Evolutionary conservation across 2,797 vertebrate species (phyloP).

Genomic region (Sebastes aleutianus): DNA sequence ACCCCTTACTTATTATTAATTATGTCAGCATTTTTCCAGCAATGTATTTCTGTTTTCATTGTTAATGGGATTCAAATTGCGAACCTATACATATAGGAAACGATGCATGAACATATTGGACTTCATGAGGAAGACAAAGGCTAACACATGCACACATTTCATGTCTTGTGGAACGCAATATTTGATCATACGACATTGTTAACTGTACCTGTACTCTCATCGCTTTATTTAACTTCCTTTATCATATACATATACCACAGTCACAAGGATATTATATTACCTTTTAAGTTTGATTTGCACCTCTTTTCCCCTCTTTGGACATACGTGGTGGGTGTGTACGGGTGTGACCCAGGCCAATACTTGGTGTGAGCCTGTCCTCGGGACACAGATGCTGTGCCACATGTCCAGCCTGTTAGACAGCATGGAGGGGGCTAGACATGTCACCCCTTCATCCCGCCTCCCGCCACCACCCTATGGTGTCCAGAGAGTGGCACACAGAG

Average conservation of each 20-base stretch:
- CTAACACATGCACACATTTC: background rate
- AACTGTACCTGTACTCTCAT: background rate
- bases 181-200: background rate
- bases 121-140: background rate
- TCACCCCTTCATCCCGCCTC: slow-evolving; percentile 43
- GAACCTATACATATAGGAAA: background rate
- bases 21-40: background rate
- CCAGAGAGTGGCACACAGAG: slow-evolving; percentile 60
- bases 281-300: background rate
- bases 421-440: slow-evolving; percentile 65
- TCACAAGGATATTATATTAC: background rate
- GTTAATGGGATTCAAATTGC: background rate
- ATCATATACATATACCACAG: background rate
- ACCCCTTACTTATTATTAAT: background rate
- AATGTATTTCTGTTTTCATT: background rate
- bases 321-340: background rate
- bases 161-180: background rate
- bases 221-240: background rate
- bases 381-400: slow-evolving; percentile 78
- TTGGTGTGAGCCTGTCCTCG: slow-evolving; percentile 38
- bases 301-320: background rate
- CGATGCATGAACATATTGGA: background rate
- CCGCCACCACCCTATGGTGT: slow-evolving; percentile 57
- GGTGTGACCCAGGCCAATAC: background rate
- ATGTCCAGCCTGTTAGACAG: slow-evolving; percentile 79